Percentiles rank a stretch among this genome's conserved stretches.
Evolutionary conservation across 2,888 invertebrate species (phyloP).

Genomic region (Drosophila recens): DNA sequence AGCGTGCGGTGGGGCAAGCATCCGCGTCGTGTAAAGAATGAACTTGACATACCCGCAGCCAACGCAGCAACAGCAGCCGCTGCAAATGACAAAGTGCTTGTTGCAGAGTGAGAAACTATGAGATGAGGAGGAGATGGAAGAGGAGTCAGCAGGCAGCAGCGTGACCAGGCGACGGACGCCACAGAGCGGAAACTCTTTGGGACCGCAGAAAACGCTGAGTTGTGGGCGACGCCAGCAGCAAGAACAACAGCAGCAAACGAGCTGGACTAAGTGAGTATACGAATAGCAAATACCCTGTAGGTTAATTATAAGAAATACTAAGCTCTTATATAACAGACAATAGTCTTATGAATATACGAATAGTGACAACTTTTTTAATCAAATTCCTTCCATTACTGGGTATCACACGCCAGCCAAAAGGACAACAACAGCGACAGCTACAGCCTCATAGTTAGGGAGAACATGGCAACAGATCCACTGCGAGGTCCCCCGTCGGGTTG

Average conservation of each 20-base stretch:
- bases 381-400: conserved; percentile 3
- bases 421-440: conserved; percentile 20
- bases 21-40: conserved; percentile 54
- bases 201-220: conserved; percentile 64
- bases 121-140: not conserved
- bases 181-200: conserved; percentile 68
- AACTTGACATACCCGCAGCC: conserved; percentile 59
- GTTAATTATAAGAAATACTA: not conserved
- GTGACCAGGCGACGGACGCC: conserved; percentile 41
- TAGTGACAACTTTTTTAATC: not conserved
- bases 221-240: conserved; percentile 46
- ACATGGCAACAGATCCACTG: conserved; percentile 23
- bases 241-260: conserved; percentile 21
- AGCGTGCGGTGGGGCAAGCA: conserved; percentile 34
- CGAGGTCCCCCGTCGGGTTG: conserved; percentile 21
- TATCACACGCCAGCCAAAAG: conserved; percentile 15
- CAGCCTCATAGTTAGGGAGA: conserved; percentile 6
- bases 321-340: no score
- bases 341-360: no score
- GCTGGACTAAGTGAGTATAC: not conserved
- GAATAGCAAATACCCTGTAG: conserved; percentile 3
- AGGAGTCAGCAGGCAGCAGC: conserved; percentile 10
- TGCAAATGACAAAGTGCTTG: conserved; percentile 64
- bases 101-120: conserved; percentile 34
- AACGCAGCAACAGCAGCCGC: conserved; percentile 25